phyloP scores from a whole-genome alignment of 2,888 invertebrate genomes.

The Drosophila paranaensis region DNA sequence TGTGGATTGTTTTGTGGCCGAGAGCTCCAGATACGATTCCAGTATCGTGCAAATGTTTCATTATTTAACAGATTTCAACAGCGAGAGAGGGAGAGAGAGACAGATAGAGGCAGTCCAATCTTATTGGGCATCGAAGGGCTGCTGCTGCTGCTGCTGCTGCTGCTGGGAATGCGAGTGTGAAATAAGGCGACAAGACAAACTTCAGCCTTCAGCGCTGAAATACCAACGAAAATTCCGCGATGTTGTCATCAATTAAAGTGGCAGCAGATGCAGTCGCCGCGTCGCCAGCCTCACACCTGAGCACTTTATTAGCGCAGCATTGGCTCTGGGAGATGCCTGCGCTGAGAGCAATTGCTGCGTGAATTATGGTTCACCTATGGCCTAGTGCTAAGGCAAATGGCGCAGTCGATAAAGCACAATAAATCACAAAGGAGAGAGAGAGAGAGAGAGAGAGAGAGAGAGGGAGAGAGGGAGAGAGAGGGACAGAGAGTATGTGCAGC shows the following conservation, averaged over 20 bases:
- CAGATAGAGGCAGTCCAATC: conserved; percentile 13
- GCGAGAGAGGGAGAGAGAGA: conserved; percentile 5
- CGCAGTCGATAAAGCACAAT: conserved; percentile 64
- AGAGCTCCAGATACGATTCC: conserved; percentile 64
- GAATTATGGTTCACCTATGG: conserved; percentile 68
- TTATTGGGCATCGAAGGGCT: conserved; percentile 24
- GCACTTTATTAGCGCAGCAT: conserved; percentile 83
- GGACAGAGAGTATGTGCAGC: conserved; percentile 13
- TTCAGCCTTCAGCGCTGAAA: conserved; percentile 62
- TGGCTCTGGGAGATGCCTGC: neutral
- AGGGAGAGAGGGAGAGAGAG: neutral
- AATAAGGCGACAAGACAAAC: conserved; percentile 64
- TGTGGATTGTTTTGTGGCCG: conserved; percentile 43
- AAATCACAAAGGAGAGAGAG: conserved; percentile 52
- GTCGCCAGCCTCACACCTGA: conserved; percentile 80
- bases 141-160: conserved; percentile 1
- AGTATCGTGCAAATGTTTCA: conserved; percentile 81
- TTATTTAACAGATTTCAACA: conserved; percentile 75
- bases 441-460: neutral
- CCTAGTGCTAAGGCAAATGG: conserved; percentile 60
- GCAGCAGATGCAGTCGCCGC: conserved; percentile 29
- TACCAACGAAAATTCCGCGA: conserved; percentile 83
- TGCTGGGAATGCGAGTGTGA: conserved; percentile 55
- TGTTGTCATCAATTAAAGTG: conserved; percentile 85
- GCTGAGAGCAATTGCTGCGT: conserved; percentile 36